Base-by-base conservation (phyloP, 2,888 invertebrate species). In the Dolichopus griseipennis region DNA sequence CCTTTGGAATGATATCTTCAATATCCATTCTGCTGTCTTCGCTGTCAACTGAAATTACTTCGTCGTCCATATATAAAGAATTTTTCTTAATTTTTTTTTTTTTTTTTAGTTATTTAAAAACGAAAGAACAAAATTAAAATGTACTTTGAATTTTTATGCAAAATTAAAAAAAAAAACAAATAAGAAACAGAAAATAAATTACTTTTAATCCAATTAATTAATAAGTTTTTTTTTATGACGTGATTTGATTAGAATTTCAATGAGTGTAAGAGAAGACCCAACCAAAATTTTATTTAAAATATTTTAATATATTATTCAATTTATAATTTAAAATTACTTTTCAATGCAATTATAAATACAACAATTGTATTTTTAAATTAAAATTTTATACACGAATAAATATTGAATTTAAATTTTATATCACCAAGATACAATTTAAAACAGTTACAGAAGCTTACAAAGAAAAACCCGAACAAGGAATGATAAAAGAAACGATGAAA, bases 1-100 rank as follows among this genome's bases (percentile, higher is more conserved):
- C 66, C 65, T 68, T 69, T 34, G 69, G 69, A 8, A 69, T 61
- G 34, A 69, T 67, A 37, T 66, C 68, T n/a, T 69, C 69, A 41
- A 66, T 68, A n/a, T 69, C 69, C 69, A 69, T 69, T 62, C 52
- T 52, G 52, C 52, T 52, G 18, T 52, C 52, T 52, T 52, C 52
- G 52, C 52, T 52, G 52, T 52, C 52, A 52, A 52, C 52, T 52
- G 52, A 52, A 52, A 52, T 52, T 18, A 52, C 52, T 52, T 52
- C 52, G 52, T 52, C 52, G 52, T 52, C 52, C 52, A 52, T 52
- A 52, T 52, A 52, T 52, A 12, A 9, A 41, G 8, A 41, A 18
- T 18, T 18, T 52, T 52, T 52, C 15, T 52, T 52, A 52, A 52
- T 52, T 18, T 52, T n/a, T 52, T 52, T n/a, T 52, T 52, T 18